Evolutionary conservation across 1,140 invertebrate genomes (phyloP).

Genomic region (Drosophila obscura): DNA sequence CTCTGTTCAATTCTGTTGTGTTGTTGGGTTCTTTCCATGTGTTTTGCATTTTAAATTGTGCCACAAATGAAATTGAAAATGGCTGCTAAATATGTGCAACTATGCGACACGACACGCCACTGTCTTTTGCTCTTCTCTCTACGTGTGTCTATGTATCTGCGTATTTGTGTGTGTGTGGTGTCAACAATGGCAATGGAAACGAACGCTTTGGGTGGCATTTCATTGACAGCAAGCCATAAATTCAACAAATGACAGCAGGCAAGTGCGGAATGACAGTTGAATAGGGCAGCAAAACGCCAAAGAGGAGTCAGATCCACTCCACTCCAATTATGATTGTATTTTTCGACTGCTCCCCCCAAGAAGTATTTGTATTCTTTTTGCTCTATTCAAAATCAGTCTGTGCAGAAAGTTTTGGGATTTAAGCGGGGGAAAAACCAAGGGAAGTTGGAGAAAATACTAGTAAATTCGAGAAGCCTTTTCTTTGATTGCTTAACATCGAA

Average conservation of each 20-base stretch:
- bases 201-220: slow-evolving; percentile 73
- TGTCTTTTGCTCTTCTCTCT: slow-evolving; percentile 32
- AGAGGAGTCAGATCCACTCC: slow-evolving; percentile 8
- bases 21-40: slow-evolving; percentile 37
- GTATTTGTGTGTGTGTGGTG: slow-evolving; percentile 48
- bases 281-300: not conserved
- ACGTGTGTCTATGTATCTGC: slow-evolving; percentile 9
- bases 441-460: too few species aligned
- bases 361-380: not conserved
- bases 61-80: slow-evolving; percentile 79
- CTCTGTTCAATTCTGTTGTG: not conserved
- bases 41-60: slow-evolving; percentile 81
- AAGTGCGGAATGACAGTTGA: slow-evolving; percentile 59
- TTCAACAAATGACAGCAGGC: slow-evolving; percentile 72
- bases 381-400: slow-evolving; percentile 29
- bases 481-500: too few species aligned
- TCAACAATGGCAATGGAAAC: slow-evolving; percentile 65
- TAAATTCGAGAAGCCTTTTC: too few species aligned
- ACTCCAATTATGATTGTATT: not conserved
- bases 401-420: too few species aligned
- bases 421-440: too few species aligned
- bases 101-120: slow-evolving; percentile 56
- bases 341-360: too few species aligned
- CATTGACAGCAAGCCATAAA: slow-evolving; percentile 79
- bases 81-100: slow-evolving; percentile 77